Base-by-base conservation (phyloP, 2,113 vertebrate genomes). In the Poicephalus gulielmi region DNA sequence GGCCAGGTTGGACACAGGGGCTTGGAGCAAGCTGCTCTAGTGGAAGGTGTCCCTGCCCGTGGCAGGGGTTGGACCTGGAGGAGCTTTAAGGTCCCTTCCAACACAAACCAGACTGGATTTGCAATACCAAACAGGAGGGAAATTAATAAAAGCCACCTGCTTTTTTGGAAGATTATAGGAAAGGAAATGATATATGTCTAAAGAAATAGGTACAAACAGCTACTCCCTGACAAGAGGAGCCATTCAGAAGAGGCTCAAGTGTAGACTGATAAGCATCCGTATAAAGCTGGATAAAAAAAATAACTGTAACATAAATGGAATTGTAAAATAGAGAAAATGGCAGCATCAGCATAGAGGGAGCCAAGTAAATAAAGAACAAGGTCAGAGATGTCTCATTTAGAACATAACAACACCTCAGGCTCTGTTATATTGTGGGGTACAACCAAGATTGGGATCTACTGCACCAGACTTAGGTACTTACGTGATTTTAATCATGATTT, bases 361-460 rank as follows among this genome's bases (percentile, higher is more conserved):
- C 5, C 30, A 33, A 19, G 52, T 41, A 44, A 39, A 16, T 9
- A n/a, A 20, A 33, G 25, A 49, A 2, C 5, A 33, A 44, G 66
- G 75, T 13, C 55, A 74, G 46, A 24, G 44, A 12, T 8, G 25
- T 19, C 19, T 73, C 28, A 8, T 14, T 17, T 41, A 1, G 7
- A 27, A 25, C 2, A 2, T 2, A 57, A 31, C 27, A 60, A 53
- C 3, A 4, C 14, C 44, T 30, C 57, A 3, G 50, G 43, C 28
- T 33, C 43, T 17, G 5, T 1, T 4, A 0, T 0, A 13, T 1
- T 13, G 7, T 1, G 17, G 25, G 23, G 46, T 22, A 55, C 49
- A 35, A 4, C 33, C 35, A 19, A 43, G 30, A 23, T 0, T 6
- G 8, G 14, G 41, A 17, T 5, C 8, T 11, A 4, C 46, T 4